These are phyloP conservation scores for Trachelus tabidus DNA, from an alignment of 2,888 invertebrate species.

Conservation along the genomic window DNA sequence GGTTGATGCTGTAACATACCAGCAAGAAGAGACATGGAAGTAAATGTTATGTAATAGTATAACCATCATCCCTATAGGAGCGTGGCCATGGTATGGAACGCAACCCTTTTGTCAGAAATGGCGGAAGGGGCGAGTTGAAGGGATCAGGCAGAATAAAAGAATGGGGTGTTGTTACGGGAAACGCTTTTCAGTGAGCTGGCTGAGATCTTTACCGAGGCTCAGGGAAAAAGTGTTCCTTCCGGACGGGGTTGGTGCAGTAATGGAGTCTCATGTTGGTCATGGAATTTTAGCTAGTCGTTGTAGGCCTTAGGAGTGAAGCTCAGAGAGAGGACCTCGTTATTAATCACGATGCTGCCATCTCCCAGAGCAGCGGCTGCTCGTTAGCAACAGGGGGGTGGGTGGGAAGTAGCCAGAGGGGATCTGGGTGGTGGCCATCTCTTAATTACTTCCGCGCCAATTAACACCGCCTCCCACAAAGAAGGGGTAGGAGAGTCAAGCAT, in stretches of 20 bases:
- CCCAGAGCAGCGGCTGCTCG: conserved; percentile 49
- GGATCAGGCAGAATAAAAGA: not conserved
- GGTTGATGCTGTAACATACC: not conserved
- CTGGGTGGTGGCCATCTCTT: conserved; percentile 52
- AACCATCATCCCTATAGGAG: not conserved
- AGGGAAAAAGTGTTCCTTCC: not conserved
- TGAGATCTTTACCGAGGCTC: not conserved
- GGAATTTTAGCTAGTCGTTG: not conserved
- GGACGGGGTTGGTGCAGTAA: not conserved
- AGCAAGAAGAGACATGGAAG: not conserved
- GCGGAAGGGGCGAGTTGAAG: not conserved
- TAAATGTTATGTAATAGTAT: not conserved
- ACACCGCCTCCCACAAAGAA: conserved; percentile 52
- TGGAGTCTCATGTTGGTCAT: not conserved
- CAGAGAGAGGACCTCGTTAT: conserved; percentile 57
- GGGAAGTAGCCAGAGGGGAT: conserved; percentile 26
- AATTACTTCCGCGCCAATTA: conserved; percentile 64
- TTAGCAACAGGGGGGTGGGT: conserved; percentile 34
- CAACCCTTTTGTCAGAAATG: not conserved
- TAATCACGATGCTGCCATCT: conserved; percentile 62
- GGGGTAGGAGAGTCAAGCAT: conserved; percentile 38
- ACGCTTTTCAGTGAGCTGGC: not conserved
- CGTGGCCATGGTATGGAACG: not conserved
- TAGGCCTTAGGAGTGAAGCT: not conserved
- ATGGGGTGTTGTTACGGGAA: not conserved